A percentile compares a stretch with the other conserved stretches of the same genome.
Evolutionary conservation across 2,113 vertebrate species (phyloP).

Genomic region (Climacteris rufus): DNA sequence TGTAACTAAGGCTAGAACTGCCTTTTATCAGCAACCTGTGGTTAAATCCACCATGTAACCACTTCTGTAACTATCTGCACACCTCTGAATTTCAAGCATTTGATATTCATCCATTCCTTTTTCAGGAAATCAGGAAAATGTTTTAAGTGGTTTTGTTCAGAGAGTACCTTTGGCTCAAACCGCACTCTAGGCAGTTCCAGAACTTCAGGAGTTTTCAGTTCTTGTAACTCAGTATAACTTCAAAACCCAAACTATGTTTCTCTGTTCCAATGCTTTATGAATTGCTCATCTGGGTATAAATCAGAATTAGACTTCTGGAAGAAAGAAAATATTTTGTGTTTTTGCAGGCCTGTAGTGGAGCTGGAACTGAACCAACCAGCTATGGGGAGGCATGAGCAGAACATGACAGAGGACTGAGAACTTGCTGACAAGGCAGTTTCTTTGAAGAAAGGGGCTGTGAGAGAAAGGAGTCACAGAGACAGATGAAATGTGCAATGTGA

Average conservation of each 20-base stretch:
- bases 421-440: slow-evolving; percentile 12
- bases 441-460: background rate
- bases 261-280: background rate
- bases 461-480: background rate
- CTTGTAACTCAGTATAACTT: background rate
- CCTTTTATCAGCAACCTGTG: background rate
- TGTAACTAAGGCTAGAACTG: background rate
- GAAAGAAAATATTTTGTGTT: slow-evolving; percentile 41
- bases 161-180: background rate
- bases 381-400: background rate
- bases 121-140: background rate
- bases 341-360: slow-evolving; percentile 17
- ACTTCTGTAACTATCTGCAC: background rate
- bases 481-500: background rate
- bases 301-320: slow-evolving; percentile 18
- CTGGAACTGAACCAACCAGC: slow-evolving; percentile 35
- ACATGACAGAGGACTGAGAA: background rate
- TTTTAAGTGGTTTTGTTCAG: background rate
- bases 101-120: background rate
- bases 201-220: background rate
- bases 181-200: background rate
- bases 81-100: background rate
- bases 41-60: background rate
- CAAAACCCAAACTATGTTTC: background rate
- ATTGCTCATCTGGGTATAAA: slow-evolving; percentile 27